Evolutionary conservation across 1,140 invertebrate genomes (phyloP).

Genomic region (Scaptomyza graminum): DNA sequence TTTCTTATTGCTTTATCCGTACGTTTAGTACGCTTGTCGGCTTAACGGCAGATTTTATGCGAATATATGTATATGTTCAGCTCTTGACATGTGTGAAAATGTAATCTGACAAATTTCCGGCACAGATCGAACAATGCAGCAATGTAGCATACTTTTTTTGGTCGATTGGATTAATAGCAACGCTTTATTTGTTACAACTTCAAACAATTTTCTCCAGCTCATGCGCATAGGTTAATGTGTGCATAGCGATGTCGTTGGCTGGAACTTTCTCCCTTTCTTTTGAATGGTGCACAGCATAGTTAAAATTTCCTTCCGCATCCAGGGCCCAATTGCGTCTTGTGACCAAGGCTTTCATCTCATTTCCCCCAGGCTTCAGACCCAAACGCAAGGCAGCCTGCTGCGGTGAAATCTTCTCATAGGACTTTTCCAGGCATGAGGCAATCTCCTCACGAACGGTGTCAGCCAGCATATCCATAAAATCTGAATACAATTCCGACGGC

Average conservation of each 20-base stretch:
- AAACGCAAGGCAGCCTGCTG: slow-evolving; percentile 95
- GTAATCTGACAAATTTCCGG: slow-evolving; percentile 77
- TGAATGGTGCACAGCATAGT: slow-evolving; percentile 88
- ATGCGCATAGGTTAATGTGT: slow-evolving; percentile 97
- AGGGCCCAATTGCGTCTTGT: slow-evolving; percentile 92
- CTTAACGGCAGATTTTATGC: slow-evolving; percentile 49
- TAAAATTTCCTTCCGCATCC: slow-evolving; percentile 90
- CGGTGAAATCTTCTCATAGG: slow-evolving; percentile 94
- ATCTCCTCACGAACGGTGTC: slow-evolving; percentile 99
- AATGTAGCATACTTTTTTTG: slow-evolving; percentile 51
- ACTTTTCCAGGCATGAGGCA: slow-evolving; percentile 97
- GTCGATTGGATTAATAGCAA: slow-evolving; percentile 49
- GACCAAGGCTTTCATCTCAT: slow-evolving; percentile 91
- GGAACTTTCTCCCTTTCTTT: slow-evolving; percentile 92
- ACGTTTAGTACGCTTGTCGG: slow-evolving; percentile 65
- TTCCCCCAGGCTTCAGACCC: slow-evolving; percentile 89
- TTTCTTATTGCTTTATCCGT: neutral
- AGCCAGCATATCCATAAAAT: slow-evolving; percentile 98
- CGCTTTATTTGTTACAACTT: slow-evolving; percentile 41
- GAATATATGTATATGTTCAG: slow-evolving; percentile 15
- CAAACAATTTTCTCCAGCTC: slow-evolving; percentile 99
- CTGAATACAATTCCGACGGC: slow-evolving; percentile 96
- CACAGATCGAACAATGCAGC: slow-evolving; percentile 23
- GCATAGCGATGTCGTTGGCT: slow-evolving; percentile 93
- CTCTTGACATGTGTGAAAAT: slow-evolving; percentile 70